Evolutionary conservation across 35 echinoderm and acorn worm species (phyloP).

Genomic region (Antedon bifida): DNA sequence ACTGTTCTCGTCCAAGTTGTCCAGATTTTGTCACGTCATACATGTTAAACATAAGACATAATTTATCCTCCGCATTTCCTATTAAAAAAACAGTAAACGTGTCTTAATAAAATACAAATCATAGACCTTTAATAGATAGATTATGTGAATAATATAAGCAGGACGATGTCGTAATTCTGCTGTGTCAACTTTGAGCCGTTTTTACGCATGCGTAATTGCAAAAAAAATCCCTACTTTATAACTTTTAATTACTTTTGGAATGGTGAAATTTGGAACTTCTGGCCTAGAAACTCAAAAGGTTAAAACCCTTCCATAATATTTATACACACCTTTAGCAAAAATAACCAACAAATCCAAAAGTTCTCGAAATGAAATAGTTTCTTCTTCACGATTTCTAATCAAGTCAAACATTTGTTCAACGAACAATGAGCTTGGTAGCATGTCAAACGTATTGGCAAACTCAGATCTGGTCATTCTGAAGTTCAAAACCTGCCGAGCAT

Average conservation of each 20-base stretch:
- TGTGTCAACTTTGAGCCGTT: too few species aligned
- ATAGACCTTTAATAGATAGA: constrained; percentile 20
- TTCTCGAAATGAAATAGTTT: constrained; percentile 59
- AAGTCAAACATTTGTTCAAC: constrained; percentile 70
- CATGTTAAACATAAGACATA: constrained; percentile 79
- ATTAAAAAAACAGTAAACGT: background rate
- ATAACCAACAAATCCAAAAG: constrained; percentile 55
- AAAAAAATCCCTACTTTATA: too few species aligned
- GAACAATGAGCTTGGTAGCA: constrained; percentile 30
- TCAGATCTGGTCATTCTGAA: constrained; percentile 40
- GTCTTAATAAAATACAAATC: background rate
- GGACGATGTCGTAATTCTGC: too few species aligned
- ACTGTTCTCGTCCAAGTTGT: constrained; percentile 23
- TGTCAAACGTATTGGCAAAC: constrained; percentile 36
- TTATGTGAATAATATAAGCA: background rate
- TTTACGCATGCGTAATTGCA: too few species aligned
- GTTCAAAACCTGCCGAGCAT: background rate
- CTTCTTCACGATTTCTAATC: constrained; percentile 34
- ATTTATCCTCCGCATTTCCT: constrained; percentile 38
- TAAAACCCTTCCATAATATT: background rate
- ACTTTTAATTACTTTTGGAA: background rate
- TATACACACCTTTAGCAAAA: constrained; percentile 52
- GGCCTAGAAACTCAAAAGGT: too few species aligned
- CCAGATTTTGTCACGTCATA: constrained; percentile 49
- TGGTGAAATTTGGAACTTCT: background rate